These are phyloP conservation scores for Euura lappo DNA, from an alignment of 1,140 invertebrate genomes.

Conservation along the genomic window DNA sequence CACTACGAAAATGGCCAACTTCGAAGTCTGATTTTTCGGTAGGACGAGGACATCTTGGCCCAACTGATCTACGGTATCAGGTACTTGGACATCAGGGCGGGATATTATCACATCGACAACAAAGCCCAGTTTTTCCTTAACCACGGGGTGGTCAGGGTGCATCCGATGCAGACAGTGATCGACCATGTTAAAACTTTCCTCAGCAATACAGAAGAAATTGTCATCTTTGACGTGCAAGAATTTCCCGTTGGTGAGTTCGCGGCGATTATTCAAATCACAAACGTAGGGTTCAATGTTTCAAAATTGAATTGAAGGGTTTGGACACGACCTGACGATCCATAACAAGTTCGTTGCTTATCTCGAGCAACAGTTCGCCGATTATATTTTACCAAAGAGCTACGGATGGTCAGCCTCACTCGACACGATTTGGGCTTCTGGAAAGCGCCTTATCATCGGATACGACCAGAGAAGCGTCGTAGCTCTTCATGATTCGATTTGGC, in stretches of 20 bases:
- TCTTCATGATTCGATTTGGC: conserved; percentile 48
- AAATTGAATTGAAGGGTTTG: conserved; percentile 47
- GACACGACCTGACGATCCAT: conserved; percentile 54
- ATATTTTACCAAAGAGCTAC: conserved; percentile 54
- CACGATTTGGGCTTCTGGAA: conserved; percentile 60
- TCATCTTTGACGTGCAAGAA: conserved; percentile 69
- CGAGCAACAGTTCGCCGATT: conserved; percentile 58
- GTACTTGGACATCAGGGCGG: conserved; percentile 67
- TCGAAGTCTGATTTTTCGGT: conserved; percentile 23
- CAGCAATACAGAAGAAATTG: conserved; percentile 66
- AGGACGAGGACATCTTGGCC: conserved; percentile 66
- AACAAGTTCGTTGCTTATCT: conserved; percentile 58
- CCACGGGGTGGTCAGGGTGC: conserved; percentile 61
- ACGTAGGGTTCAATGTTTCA: conserved; percentile 9
- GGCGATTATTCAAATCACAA: conserved; percentile 12
- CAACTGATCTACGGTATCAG: conserved; percentile 66
- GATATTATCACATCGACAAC: conserved; percentile 51
- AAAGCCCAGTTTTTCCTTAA: conserved; percentile 62
- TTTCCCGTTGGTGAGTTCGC: conserved; percentile 63
- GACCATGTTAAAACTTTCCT: conserved; percentile 65
- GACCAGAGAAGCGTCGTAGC: conserved; percentile 53
- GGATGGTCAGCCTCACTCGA: conserved; percentile 58
- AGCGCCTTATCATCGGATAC: conserved; percentile 66
- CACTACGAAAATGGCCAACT: too few relatives aligned
- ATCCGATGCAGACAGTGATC: conserved; percentile 58